A percentile compares a stretch with the other conserved stretches of the same genome.
Conservation (phyloP, 2,113 vertebrate species). For the Xenotilapia caudafasciata region DNA sequence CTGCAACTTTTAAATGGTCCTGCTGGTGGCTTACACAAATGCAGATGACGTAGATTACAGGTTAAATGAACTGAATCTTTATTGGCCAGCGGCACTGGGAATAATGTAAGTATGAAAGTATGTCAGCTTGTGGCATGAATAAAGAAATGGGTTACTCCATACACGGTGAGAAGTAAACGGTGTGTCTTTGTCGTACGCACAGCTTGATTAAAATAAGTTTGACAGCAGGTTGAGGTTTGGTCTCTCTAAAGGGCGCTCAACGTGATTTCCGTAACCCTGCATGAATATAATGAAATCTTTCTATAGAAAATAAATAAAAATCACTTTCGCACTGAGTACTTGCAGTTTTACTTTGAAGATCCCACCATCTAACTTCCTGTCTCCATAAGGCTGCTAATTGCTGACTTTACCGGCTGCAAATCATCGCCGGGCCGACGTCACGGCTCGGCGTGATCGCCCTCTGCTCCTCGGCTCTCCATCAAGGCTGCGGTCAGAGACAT, state of each 20-base stretch:
- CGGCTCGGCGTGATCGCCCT: conserved; percentile 68
- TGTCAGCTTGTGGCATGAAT: background rate
- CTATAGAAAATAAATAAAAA: background rate
- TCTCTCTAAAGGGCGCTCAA: background rate
- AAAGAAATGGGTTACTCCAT: background rate
- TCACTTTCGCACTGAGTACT: background rate
- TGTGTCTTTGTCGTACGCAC: background rate
- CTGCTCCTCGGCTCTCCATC: conserved; percentile 30
- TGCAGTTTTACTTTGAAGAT: conserved; percentile 19
- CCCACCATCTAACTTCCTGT: background rate
- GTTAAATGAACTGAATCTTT: background rate
- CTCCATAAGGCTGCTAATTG: background rate
- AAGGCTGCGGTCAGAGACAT: conserved; percentile 57
- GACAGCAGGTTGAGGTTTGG: background rate
- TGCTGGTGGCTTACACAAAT: background rate
- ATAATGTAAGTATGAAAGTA: background rate
- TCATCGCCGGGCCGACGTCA: conserved; percentile 75
- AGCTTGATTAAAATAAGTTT: background rate
- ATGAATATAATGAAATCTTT: background rate
- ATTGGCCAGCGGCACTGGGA: background rate
- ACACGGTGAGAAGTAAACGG: background rate
- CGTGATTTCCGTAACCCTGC: background rate
- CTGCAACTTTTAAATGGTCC: background rate
- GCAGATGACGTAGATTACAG: background rate
- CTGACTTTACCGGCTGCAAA: conserved; percentile 59